phyloP scores from a whole-genome alignment of 2,113 vertebrate species.

The Miniopterus natalensis region DNA sequence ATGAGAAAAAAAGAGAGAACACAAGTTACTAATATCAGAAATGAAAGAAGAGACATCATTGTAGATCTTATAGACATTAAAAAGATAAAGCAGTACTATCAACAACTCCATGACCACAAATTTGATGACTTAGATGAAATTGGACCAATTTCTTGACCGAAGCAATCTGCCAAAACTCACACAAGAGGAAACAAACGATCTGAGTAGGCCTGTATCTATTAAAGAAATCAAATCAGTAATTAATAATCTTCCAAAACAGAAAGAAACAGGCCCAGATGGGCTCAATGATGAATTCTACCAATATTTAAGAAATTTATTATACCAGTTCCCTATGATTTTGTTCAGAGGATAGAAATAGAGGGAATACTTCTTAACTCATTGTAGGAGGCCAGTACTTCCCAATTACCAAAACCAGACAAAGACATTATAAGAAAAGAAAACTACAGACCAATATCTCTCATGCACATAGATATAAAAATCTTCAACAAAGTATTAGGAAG shows the following conservation, averaged over 20 bases:
- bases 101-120: neutral
- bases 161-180: neutral
- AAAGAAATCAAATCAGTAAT: neutral
- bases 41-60: neutral
- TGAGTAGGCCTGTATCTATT: neutral
- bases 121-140: slow-evolving; percentile 1
- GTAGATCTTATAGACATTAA: neutral
- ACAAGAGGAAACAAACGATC: neutral
- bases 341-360: neutral
- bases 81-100: neutral
- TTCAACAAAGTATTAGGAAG: neutral
- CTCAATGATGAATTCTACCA: neutral
- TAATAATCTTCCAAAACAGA: neutral
- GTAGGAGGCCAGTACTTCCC: neutral
- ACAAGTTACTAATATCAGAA: neutral
- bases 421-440: neutral
- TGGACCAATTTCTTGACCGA: neutral
- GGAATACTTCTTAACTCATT: neutral
- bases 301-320: neutral
- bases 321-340: neutral
- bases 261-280: neutral
- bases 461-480: neutral
- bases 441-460: neutral
- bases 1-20: neutral
- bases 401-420: neutral